phyloP scores from a whole-genome alignment of 2,797 vertebrate genomes.

The Zalophus californianus region DNA sequence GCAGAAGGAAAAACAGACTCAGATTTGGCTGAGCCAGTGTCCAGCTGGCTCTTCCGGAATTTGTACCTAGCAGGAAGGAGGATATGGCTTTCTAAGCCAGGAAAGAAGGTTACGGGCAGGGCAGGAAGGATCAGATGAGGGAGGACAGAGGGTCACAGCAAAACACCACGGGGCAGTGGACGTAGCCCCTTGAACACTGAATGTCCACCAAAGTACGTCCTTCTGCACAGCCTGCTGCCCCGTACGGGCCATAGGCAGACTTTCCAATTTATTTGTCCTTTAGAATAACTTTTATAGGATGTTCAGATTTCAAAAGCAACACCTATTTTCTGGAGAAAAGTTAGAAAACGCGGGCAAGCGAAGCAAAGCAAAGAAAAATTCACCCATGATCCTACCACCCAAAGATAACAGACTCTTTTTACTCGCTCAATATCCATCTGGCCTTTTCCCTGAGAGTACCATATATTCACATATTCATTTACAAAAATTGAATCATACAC shows the following conservation, averaged over 20 bases:
- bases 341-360: neutral
- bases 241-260: neutral
- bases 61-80: neutral
- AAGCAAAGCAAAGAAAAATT: neutral
- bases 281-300: neutral
- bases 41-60: neutral
- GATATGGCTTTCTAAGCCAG: neutral
- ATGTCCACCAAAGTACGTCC: neutral
- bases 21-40: neutral
- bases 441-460: neutral
- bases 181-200: neutral
- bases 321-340: neutral
- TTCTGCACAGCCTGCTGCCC: neutral
- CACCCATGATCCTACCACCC: no score
- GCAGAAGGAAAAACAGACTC: neutral
- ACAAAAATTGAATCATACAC: neutral
- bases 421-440: neutral
- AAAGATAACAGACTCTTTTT: neutral
- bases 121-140: neutral
- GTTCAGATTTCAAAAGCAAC: neutral
- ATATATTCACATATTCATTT: neutral
- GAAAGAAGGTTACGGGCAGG: neutral
- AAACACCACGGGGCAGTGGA: neutral
- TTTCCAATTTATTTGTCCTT: neutral
- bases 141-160: neutral